Conservation (phyloP, 2,113 vertebrate species). For the Solenodon paradoxus region DNA sequence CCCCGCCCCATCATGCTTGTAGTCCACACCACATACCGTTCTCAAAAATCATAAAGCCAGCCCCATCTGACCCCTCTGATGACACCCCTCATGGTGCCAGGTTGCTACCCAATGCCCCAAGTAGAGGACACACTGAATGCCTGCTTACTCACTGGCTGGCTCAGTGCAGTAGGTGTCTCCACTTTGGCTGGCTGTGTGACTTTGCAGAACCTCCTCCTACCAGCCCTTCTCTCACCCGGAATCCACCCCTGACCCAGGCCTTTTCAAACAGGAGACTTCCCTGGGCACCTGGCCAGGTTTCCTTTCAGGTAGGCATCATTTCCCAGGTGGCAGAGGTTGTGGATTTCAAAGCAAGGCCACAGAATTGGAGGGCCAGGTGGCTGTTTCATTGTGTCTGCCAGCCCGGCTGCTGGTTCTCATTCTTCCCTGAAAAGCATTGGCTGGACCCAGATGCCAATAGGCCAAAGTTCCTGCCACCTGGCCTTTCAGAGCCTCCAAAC, state of each 20-base stretch:
- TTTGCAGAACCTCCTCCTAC: neutral
- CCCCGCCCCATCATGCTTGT: neutral
- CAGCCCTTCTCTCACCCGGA: neutral
- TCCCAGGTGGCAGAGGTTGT: slow-evolving; percentile 6
- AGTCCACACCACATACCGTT: neutral
- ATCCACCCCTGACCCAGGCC: neutral
- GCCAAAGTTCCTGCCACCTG: neutral
- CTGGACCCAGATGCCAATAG: neutral
- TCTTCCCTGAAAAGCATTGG: slow-evolving; percentile 14
- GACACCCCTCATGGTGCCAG: neutral
- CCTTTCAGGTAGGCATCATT: neutral
- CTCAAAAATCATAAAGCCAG: neutral
- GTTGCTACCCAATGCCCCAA: neutral
- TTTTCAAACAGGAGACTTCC: neutral
- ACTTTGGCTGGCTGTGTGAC: neutral
- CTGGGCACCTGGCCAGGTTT: neutral
- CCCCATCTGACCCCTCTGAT: neutral
- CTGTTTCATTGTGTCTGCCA: slow-evolving; percentile 43
- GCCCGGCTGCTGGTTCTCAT: neutral
- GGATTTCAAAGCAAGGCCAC: slow-evolving; percentile 1
- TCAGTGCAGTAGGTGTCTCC: neutral
- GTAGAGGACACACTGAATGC: neutral
- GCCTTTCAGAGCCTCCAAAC: neutral
- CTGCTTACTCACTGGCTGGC: neutral
- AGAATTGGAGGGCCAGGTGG: neutral